A percentile compares a stretch with the other conserved stretches of the same genome.
Conservation (phyloP, 2,888 invertebrate genomes). For the Lymantria dispar region DNA sequence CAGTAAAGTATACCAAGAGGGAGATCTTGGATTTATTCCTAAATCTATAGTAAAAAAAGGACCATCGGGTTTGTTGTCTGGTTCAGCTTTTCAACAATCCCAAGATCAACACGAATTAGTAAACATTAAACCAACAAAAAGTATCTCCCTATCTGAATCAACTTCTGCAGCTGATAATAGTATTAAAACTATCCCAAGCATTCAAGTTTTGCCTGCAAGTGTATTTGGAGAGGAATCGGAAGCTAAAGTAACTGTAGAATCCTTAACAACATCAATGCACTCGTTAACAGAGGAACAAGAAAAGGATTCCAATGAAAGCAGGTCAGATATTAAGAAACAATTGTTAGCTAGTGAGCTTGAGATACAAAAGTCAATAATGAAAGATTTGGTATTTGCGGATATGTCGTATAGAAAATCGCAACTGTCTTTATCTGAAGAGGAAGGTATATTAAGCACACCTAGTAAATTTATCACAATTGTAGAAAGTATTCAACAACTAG, state of each 20-base stretch:
- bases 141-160: constrained; percentile 16
- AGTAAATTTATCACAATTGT: constrained; percentile 5
- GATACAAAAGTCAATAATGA: constrained; percentile 22
- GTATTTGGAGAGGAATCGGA: neutral
- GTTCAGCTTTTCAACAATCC: neutral
- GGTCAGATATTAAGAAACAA: constrained; percentile 12
- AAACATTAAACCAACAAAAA: constrained; percentile 31
- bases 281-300: constrained; percentile 1
- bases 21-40: constrained; percentile 86
- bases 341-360: constrained; percentile 24
- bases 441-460: neutral
- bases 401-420: neutral
- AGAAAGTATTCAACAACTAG: neutral
- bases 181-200: constrained; percentile 23
- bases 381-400: constrained; percentile 8
- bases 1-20: constrained; percentile 82
- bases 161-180: constrained; percentile 7
- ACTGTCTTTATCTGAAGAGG: neutral
- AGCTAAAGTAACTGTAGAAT: constrained; percentile 10
- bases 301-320: constrained; percentile 2
- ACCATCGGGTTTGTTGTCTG: constrained; percentile 21
- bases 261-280: constrained; percentile 11
- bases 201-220: constrained; percentile 15
- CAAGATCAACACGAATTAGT: constrained; percentile 29
- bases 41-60: constrained; percentile 59